Evolutionary conservation across 2,888 invertebrate genomes (phyloP), one percentile per base, ranked within the genome.

Genomic region (Sicus ferrugineus): DNA sequence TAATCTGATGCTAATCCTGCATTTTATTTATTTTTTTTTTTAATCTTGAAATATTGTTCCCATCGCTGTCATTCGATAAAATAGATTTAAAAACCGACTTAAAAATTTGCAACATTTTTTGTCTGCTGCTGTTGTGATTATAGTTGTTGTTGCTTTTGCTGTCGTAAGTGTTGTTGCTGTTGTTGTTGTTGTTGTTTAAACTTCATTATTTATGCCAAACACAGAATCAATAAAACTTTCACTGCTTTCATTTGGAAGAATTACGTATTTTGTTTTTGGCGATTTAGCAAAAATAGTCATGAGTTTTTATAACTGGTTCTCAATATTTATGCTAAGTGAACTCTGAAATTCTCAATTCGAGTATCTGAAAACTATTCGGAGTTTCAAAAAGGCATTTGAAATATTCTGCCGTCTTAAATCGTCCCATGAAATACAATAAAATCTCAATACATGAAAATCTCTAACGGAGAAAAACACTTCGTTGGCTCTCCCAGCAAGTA

Each of bases 161-260:
- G 19, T 7, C 34, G 34, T 34, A 34, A 9, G n/a, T 59, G 28
- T 42, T 46, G 23, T 26, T 5, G 34, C 28, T 56, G 23, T 21
- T 42, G 26, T 21, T 38, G 7, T 16, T 26, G 19, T 14, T n/a
- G 2, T 59, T 38, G 19, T 19, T 42, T 16, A 23, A 14, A 16
- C 46, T 61, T 61, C n/a, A 46, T 23, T 11, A 42, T 56, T 26
- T 16, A n/a, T 14, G n/a, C 30, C n/a, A 2, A 2, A 4, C n/a
- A 16, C 42, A 61, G 42, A 61, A 26, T 42, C 21, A 28, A 46
- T 26, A 61, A 61, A 38, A 61, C 61, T 61, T 46, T 61, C 61
- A 38, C 61, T 21, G 14, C n/a, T n/a, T 16, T 42, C 4, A 4
- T 2, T 42, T 42, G 5, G 4, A n/a, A 14, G 34, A n/a, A 42